Base-by-base conservation (phyloP, 2,113 vertebrate genomes). In the Archilochus colubris region DNA sequence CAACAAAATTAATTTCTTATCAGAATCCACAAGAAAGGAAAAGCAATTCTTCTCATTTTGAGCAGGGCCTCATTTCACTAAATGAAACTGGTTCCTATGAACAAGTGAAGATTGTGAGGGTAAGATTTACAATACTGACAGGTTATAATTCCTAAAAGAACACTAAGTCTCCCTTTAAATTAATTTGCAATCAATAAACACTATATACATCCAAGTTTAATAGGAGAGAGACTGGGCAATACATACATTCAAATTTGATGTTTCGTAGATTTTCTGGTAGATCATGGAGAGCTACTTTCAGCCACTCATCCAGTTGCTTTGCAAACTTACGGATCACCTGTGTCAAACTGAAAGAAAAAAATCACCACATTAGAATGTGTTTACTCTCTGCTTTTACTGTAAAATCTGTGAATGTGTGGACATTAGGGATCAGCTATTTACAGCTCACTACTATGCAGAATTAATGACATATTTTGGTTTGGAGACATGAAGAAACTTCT, bases 291-390 rank as follows among this genome's bases (percentile, higher is more conserved):
- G 99, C 99, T 93, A 99, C 98, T 97, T 99, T 99, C 40, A 99
- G 98, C 99, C 99, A 99, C 95, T 99, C 99, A 8, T 99, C 99
- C 77, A 99, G 98, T 93, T 99, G 99, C 97, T 99, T 99, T 96
- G 99, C 99, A 98, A 99, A 99, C 97, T 99, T 99, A 57, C 99
- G 97, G 77, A 99, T 99, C 88, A 99, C 99, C 98, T 99, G 99
- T 9, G 99, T 99, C 97, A 99, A 98, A 97, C 99, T 99, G 93
- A 48, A 95, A 66, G 40, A 80, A 62, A 83, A 72, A 92, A 95
- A 94, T 24, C 63, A 84, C 14, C 40, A 5, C 8, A 58, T 95
- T 33, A 96, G 18, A 92, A 88, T 23, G 14, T 2, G 18, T 58
- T 79, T 36, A 14, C 20, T 46, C 51, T 51, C 7, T 64, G 51